Evolutionary conservation across 2,797 vertebrate species (phyloP), one percentile per base, ranked within the genome.

Genomic region (Fundulus diaphanus): DNA sequence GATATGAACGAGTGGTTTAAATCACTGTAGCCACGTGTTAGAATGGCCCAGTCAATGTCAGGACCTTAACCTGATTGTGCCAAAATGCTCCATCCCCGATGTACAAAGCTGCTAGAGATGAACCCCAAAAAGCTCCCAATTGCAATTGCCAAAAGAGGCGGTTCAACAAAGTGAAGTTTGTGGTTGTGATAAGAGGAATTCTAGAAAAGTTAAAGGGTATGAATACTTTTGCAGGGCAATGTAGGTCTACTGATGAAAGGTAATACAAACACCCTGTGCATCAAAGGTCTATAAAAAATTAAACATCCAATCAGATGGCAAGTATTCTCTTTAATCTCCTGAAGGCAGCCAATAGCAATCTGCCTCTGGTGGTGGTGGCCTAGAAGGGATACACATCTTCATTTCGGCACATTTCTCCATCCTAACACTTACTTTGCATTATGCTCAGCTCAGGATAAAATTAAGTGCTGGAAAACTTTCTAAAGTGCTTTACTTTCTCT

Each of bases 291-390:
- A 94, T 95, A 87, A 94, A 95, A 95, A 90, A 93, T 95, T 95
- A 86, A 96, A 92, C 85, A 94, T 91, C 94, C 94, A 96, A 96
- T 96, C 95, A 95, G 92, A 86, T 94, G 93, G 93, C 94, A 95
- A 94, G 94, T 95, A 95, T 95, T 95, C 93, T 92, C 94, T 95
- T 94, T 96, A 95, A 96, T 95, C 94, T 95, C 95, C 94, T 85
- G 79, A 87, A 95, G 95, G 94, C 89, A 95, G 94, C 95, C 95
- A 95, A 94, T 94, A 92, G 94, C 91, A 74, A 91, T 89, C 86
- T 87, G 92, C 94, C 93, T 88, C 79, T 59, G 82, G 95, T 92
- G 87, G 76, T 88, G 85, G 80, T 57, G 87, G 90, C 90, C 93
- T 93, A 90, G 90, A 87, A 90, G 93, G 89, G 87, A 88, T 93